Base-by-base conservation (phyloP, 2,888 invertebrate species). In the Epirrhoe alternata region DNA sequence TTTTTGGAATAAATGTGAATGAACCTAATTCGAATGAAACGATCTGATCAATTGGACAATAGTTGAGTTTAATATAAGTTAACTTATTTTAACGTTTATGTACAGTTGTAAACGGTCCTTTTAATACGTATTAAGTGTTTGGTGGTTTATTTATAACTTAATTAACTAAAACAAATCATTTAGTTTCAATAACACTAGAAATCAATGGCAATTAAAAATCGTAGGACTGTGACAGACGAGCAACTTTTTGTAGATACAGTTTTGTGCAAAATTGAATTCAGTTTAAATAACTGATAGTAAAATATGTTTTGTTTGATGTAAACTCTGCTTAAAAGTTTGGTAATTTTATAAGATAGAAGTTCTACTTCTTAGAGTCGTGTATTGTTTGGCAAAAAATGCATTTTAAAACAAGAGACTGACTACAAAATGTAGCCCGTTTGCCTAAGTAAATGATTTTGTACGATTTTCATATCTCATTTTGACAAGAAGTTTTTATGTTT, bases 41-140 rank as follows among this genome's bases (percentile, higher is more conserved):
- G 80, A 85, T 79, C 69, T 71, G 74, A 75, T 77, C 81, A 83
- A 84, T 79, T 78, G 74, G 76, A 78, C 74, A 76, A 42, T 51
- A 30, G 31, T 58, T 33, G 59, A 60, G 76, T 72, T 74, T 75
- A 76, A 69, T 42, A 60, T 75, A 76, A 77, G 75, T 74, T 75
- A 80, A 78, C 45, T 70, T 61, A 66, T 57, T 64, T 64, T 61
- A 70, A 70, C 61, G 63, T 61, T 65, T 50, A 66, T 69, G 66
- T 71, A 70, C 68, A 74, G 72, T 66, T 61, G 64, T 69, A 66
- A 66, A 68, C 68, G 68, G 69, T 70, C 62, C 64, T 68, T 70
- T 47, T 45, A 69, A 70, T 74, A 74, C 70, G 66, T 76, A 77
- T 71, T 70, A 57, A 57, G 56, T 64, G 55, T 69, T 71, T 71